phyloP scores from a whole-genome alignment of 2,113 vertebrate genomes.

The Rhinopomastus cyanomelas region DNA sequence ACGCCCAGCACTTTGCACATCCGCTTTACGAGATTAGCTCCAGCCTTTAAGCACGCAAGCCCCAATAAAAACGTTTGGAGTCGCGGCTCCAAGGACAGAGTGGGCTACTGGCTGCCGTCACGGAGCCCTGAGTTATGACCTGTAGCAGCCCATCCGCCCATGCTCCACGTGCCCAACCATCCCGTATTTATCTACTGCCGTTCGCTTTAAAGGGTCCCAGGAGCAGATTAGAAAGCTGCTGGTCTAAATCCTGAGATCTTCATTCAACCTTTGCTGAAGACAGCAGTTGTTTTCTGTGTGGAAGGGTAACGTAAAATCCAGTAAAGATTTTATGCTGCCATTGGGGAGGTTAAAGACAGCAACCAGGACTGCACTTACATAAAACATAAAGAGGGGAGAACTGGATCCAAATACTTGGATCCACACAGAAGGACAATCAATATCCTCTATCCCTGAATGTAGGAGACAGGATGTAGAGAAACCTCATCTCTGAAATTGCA shows the following conservation, averaged over 20 bases:
- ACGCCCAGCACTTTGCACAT: constrained; percentile 21
- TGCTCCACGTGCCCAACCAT: not conserved
- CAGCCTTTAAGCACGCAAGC: constrained; percentile 20
- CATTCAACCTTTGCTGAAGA: not conserved
- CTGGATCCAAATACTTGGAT: not conserved
- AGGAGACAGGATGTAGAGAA: not conserved
- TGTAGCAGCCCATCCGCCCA: not conserved
- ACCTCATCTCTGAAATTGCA: not conserved
- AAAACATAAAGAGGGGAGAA: not conserved
- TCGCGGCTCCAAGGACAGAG: not conserved
- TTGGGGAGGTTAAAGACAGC: not conserved
- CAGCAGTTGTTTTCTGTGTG: not conserved
- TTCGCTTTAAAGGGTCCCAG: not conserved
- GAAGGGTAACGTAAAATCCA: not conserved
- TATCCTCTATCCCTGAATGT: not conserved
- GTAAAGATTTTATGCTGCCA: not conserved
- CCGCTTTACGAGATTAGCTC: constrained; percentile 43
- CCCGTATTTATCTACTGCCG: not conserved
- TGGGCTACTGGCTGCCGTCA: not conserved
- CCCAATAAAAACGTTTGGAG: not conserved
- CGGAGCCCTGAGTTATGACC: not conserved
- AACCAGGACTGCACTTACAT: not conserved
- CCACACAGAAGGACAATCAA: rapidly evolving
- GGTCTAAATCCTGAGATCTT: constrained; percentile 1
- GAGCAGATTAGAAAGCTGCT: not conserved